Evolutionary conservation across 2,888 invertebrate genomes (phyloP).

Genomic region (Hipparchia semele): DNA sequence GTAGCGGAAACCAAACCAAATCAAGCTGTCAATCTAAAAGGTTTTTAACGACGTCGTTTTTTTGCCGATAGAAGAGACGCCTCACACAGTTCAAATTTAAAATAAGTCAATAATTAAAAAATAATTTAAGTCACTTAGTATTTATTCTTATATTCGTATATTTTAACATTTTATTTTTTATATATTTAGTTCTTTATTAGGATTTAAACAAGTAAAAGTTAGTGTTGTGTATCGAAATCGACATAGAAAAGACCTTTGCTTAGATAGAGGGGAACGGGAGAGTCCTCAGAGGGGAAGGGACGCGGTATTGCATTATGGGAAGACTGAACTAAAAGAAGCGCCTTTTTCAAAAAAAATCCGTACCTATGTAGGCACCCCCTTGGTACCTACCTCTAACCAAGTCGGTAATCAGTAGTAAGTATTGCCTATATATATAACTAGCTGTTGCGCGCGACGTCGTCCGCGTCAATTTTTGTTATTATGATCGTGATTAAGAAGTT

Average conservation of each 20-base stretch:
- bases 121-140: background rate
- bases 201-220: background rate
- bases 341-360: constrained; percentile 44
- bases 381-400: too few relatives aligned
- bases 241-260: constrained; percentile 60
- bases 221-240: constrained; percentile 17
- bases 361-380: too few relatives aligned
- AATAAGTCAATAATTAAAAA: background rate
- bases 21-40: constrained; percentile 81
- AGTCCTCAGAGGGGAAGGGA: constrained; percentile 69
- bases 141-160: background rate
- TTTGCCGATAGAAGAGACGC: constrained; percentile 48
- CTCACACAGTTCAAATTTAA: background rate
- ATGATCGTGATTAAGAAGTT: too few relatives aligned
- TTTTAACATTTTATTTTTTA: background rate
- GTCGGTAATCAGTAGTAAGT: too few relatives aligned
- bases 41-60: constrained; percentile 63
- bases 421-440: too few relatives aligned
- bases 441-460: too few relatives aligned
- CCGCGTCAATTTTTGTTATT: too few relatives aligned
- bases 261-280: constrained; percentile 69
- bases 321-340: constrained; percentile 23
- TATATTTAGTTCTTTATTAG: background rate
- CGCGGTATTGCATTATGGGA: constrained; percentile 65
- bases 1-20: constrained; percentile 83